Conservation (phyloP, 2,113 vertebrate species). For the Dasyornis broadbenti region DNA sequence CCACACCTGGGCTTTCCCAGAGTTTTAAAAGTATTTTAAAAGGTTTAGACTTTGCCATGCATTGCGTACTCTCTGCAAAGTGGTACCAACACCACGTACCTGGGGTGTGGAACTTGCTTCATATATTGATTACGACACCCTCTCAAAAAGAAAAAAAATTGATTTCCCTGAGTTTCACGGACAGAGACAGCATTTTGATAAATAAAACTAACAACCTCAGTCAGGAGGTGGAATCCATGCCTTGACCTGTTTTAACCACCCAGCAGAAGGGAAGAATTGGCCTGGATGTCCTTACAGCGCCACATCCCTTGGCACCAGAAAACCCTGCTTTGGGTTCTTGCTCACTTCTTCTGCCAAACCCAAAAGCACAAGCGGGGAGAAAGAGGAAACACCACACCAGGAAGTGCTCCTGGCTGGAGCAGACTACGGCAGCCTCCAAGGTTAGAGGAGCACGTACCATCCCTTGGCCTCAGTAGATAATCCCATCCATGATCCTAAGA, state of each 20-base stretch:
- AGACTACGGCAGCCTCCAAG: not conserved
- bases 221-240: not conserved
- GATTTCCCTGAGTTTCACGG: not conserved
- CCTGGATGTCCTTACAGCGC: not conserved
- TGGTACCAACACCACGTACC: rapidly evolving
- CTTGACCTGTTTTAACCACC: not conserved
- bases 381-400: not conserved
- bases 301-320: not conserved
- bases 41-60: not conserved
- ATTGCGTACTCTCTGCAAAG: not conserved
- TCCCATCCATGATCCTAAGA: not conserved
- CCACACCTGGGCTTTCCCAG: not conserved
- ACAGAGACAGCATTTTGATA: not conserved
- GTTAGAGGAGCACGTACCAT: not conserved
- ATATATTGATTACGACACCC: rapidly evolving
- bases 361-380: not conserved
- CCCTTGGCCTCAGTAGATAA: not conserved
- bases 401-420: not conserved
- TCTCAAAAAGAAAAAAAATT: not conserved
- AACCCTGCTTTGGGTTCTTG: not conserved
- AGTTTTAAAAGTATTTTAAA: not conserved
- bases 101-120: not conserved
- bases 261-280: not conserved
- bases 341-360: not conserved
- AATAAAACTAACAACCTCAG: not conserved